Conservation (phyloP, 2,888 invertebrate species). For the Cephus sareptanus region DNA sequence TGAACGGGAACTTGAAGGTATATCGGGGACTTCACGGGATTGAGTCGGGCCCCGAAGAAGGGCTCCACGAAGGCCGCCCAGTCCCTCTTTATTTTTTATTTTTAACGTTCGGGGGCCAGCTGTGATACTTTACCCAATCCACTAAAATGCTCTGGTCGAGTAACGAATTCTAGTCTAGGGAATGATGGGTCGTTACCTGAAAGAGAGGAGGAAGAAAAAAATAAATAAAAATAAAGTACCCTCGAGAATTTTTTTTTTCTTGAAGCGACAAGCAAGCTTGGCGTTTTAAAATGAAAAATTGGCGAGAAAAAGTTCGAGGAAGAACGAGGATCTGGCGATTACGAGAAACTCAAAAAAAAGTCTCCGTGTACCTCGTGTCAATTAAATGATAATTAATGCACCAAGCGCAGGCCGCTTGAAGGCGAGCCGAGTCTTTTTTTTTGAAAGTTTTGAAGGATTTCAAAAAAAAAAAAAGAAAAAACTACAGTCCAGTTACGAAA, state of each 20-base stretch:
- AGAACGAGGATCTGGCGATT: constrained; percentile 27
- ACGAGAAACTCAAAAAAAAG: constrained; percentile 30
- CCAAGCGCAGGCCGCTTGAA: no score
- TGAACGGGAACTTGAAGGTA: constrained; percentile 9
- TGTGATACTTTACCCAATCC: constrained; percentile 58
- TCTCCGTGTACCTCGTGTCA: constrained; percentile 28
- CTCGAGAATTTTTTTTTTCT: no score
- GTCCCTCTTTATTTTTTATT: constrained; percentile 46
- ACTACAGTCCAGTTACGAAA: no score
- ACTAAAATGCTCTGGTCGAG: constrained; percentile 36
- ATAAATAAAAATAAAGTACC: not conserved
- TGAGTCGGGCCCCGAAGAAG: constrained; percentile 38
- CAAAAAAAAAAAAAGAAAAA: no score
- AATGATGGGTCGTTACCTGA: constrained; percentile 10
- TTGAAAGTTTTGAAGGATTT: no score
- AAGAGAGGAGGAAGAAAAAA: not conserved
- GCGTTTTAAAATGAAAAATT: no score
- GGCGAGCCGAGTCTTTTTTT: no score
- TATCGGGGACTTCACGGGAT: constrained; percentile 23
- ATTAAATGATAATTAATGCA: constrained; percentile 14
- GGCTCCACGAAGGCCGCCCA: constrained; percentile 51
- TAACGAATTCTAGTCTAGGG: constrained; percentile 37
- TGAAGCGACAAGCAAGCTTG: no score
- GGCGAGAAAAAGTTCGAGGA: not conserved
- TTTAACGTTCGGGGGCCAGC: constrained; percentile 57